Evolutionary conservation across 2,797 vertebrate genomes (phyloP), one percentile per base, ranked within the genome.

Genomic region (Podargus strigoides): DNA sequence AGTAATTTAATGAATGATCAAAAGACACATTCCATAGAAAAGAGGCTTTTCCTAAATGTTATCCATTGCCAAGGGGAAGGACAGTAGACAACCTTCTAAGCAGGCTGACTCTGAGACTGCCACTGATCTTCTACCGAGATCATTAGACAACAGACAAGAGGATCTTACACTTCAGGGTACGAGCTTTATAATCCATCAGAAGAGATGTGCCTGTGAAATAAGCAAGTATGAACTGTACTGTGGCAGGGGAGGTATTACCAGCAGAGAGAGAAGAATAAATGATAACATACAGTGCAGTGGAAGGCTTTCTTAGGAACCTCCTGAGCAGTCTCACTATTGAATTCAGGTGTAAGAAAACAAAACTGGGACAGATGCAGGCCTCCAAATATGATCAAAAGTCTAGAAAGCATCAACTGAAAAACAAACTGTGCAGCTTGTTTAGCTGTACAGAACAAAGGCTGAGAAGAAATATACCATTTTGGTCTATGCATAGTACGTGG

Each of bases 201-300:
- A 70, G 17, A 77, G 44, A 67, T n/a, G 34, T 41, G 56, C 17
- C n/a, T 62, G n/a, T 79, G 67, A 46, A 62, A 46, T 1, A 66
- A 3, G 42, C 52, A 85, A 55, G 37, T 3, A 68, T 1, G 17
- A 66, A 19, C 41, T 23, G 10, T 32, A 22, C 50, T 4, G 10
- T 7, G 44, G 56, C 49, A 84, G 72, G 36, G 63, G 37, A 86
- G 26, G 37, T 14, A 24, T 26, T 9, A 32, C 6, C 49, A 59
- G 32, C 11, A 58, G 36, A 44, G 34, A 78, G 27, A 36, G 36
- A 44, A 36, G 9, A 55, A 41, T 3, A 82, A 74, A 49, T 18
- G 1, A 10, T 7, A 50, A 60, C 0, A 3, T 15, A 13, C 10
- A 62, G 58, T 9, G 44, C 11, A 10, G 13, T 3, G 14, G 7